Conservation (phyloP, 2,797 vertebrate species). For the Danionella dracula region DNA sequence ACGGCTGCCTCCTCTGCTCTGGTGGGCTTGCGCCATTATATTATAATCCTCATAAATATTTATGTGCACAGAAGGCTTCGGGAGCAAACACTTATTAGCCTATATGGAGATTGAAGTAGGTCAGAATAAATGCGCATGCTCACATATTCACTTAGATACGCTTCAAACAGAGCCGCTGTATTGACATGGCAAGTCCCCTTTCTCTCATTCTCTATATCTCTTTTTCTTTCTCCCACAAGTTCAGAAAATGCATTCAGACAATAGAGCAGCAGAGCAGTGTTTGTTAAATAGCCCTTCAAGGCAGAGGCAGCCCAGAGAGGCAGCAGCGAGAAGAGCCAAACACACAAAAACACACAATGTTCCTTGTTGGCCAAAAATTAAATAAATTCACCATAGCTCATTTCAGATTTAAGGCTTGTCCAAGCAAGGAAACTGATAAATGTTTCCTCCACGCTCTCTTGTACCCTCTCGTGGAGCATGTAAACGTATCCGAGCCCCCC, state of each 20-base stretch:
- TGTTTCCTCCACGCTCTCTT: too few species aligned
- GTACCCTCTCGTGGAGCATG: too few species aligned
- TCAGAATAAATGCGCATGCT: slow-evolving; percentile 21
- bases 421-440: too few species aligned
- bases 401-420: too few species aligned
- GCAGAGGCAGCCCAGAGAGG: too few species aligned
- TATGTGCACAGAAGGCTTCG: slow-evolving; percentile 38
- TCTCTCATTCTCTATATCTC: background rate
- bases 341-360: too few species aligned
- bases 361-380: too few species aligned
- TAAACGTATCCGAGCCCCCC: too few species aligned
- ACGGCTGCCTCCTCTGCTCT: slow-evolving; percentile 9
- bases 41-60: slow-evolving; percentile 52
- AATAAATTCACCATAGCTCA: too few species aligned
- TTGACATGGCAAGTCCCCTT: background rate
- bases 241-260: too few species aligned
- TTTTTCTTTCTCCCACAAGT: background rate
- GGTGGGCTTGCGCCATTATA: slow-evolving; percentile 36
- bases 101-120: slow-evolving; percentile 47
- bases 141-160: slow-evolving; percentile 3
- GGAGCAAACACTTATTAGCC: slow-evolving; percentile 47
- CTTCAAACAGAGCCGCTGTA: slow-evolving; percentile 13
- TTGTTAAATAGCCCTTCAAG: background rate
- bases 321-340: too few species aligned
- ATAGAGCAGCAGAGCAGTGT: background rate